Percentiles rank a stretch among this genome's conserved stretches.
These are phyloP conservation scores for Diadophis punctatus DNA, from an alignment of 2,113 vertebrate genomes.

Conservation along the genomic window DNA sequence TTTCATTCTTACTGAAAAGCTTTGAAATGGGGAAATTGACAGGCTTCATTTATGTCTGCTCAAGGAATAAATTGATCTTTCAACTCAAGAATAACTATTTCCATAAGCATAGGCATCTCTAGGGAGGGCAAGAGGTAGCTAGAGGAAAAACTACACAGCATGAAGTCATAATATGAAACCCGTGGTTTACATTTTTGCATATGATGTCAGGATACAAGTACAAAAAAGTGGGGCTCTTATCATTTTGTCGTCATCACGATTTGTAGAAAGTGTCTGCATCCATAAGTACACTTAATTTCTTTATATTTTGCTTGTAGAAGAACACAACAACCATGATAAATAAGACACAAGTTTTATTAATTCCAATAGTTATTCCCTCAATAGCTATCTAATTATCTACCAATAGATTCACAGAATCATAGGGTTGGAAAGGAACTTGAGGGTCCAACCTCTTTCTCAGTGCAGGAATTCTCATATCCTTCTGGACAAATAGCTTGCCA, in stretches of 20 bases:
- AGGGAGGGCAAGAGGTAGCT: background rate
- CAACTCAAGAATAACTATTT: accelerated
- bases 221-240: background rate
- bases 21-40: background rate
- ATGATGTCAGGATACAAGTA: background rate
- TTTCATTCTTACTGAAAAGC: background rate
- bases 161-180: background rate
- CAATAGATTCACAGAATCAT: background rate
- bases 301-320: background rate
- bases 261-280: background rate
- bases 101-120: background rate
- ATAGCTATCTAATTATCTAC: background rate
- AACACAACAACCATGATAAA: background rate
- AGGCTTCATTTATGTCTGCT: background rate
- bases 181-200: background rate
- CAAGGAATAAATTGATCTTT: background rate
- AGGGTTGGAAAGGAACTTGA: background rate
- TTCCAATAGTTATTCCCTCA: background rate
- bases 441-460: background rate
- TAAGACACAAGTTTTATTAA: background rate
- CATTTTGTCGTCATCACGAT: background rate
- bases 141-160: background rate
- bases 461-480: background rate
- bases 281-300: background rate
- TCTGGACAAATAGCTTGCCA: background rate